These are phyloP conservation scores for Hippocampus mohnikei DNA, from an alignment of 2,113 vertebrate species.

Conservation along the genomic window DNA sequence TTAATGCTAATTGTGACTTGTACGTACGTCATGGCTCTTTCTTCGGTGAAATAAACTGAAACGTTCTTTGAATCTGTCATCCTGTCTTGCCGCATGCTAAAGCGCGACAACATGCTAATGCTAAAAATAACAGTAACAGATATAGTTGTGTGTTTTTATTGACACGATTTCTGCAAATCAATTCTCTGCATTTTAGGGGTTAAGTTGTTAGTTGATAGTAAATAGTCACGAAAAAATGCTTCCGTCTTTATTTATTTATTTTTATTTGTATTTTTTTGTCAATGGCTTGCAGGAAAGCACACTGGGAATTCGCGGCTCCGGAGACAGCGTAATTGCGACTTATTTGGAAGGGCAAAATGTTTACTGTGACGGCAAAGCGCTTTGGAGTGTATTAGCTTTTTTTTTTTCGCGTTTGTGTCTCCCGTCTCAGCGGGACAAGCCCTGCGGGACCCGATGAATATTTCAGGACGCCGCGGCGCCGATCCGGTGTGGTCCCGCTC, in stretches of 20 bases:
- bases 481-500: constrained; percentile 34
- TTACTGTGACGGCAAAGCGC: constrained; percentile 49
- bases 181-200: too few species aligned
- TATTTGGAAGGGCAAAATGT: constrained; percentile 57
- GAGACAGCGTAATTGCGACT: constrained; percentile 51
- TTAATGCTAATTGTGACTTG: too few species aligned
- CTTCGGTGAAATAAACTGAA: too few species aligned
- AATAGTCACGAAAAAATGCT: background rate
- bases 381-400: constrained; percentile 47
- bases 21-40: too few species aligned
- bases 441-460: constrained; percentile 53
- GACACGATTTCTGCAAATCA: too few species aligned
- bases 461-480: constrained; percentile 40
- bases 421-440: constrained; percentile 40
- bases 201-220: too few species aligned
- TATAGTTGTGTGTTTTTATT: too few species aligned
- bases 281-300: constrained; percentile 13
- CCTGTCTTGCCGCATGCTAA: too few species aligned
- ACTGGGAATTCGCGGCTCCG: constrained; percentile 15
- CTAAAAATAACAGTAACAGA: too few species aligned
- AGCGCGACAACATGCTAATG: too few species aligned
- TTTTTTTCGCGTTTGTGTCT: constrained; percentile 15
- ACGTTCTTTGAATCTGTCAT: too few species aligned
- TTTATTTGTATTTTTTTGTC: background rate
- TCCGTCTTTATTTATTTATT: background rate